These are phyloP conservation scores for Laticauda laticaudata DNA, from an alignment of 2,113 vertebrate genomes.

Conservation along the genomic window DNA sequence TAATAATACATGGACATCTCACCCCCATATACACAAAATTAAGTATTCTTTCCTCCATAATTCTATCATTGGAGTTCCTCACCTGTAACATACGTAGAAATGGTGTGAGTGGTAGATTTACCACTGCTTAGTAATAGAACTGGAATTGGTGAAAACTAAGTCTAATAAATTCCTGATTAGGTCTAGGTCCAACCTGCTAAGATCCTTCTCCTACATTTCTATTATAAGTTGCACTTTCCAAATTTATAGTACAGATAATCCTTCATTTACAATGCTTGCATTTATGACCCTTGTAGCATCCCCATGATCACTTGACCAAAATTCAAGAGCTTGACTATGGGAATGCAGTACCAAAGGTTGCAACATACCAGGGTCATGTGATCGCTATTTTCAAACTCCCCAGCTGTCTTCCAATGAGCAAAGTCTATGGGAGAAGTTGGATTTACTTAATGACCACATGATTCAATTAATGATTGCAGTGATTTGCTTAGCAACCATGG, in stretches of 20 bases:
- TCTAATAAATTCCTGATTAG: not conserved
- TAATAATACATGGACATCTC: not conserved
- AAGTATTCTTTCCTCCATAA: not conserved
- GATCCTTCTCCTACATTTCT: not conserved
- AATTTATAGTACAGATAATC: not conserved
- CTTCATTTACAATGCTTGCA: not conserved
- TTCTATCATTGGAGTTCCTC: not conserved
- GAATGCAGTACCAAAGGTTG: not conserved
- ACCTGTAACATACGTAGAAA: not conserved
- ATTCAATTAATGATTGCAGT: not conserved
- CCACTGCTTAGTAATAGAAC: not conserved
- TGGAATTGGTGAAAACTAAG: not conserved
- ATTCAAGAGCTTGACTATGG: not conserved
- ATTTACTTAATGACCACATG: not conserved
- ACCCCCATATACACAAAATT: not conserved
- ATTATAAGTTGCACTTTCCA: not conserved
- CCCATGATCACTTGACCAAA: not conserved
- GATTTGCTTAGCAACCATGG: not conserved
- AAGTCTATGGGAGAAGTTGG: not conserved
- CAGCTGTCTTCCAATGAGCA: not conserved
- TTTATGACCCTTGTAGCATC: not conserved
- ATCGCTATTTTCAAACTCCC: not conserved
- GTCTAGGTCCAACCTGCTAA: not conserved
- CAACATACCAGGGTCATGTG: not conserved
- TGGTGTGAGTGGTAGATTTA: not conserved